A percentile compares a stretch with the other conserved stretches of the same genome.
These are phyloP conservation scores for Scaptomyza montana DNA, from an alignment of 1,140 invertebrate genomes.

Conservation along the genomic window DNA sequence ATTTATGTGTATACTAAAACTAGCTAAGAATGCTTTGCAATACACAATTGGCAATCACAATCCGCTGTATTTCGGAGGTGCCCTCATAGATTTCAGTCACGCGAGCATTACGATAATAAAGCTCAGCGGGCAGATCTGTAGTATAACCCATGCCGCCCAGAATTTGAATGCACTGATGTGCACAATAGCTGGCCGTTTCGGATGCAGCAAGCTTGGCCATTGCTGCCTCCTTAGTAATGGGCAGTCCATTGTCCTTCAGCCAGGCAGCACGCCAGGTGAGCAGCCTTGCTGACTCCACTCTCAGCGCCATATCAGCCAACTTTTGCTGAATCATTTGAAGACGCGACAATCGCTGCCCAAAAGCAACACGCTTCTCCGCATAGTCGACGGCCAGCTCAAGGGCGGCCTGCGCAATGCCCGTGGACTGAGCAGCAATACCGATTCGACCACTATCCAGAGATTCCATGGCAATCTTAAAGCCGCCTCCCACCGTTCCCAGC, in stretches of 20 bases:
- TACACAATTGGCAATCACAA: constrained; percentile 91
- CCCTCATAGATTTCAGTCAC: constrained; percentile 97
- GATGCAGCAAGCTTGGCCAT: constrained; percentile 98
- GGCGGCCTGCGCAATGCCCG: constrained; percentile 96
- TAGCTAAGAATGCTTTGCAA: constrained; percentile 23
- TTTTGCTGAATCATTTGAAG: constrained; percentile 95
- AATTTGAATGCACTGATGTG: constrained; percentile 89
- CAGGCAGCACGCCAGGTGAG: constrained; percentile 96
- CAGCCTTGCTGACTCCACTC: constrained; percentile 92
- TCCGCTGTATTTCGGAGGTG: constrained; percentile 97
- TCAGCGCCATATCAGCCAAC: constrained; percentile 95
- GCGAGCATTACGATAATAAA: constrained; percentile 95
- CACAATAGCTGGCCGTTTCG: constrained; percentile 95
- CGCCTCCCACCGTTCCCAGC: constrained; percentile 89
- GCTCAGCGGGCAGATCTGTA: constrained; percentile 96
- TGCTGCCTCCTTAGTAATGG: constrained; percentile 96
- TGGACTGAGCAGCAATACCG: constrained; percentile 94
- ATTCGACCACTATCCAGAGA: constrained; percentile 94
- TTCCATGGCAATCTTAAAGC: constrained; percentile 99
- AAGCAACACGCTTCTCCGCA: constrained; percentile 93
- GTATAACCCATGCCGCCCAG: constrained; percentile 97
- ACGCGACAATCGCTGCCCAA: constrained; percentile 93
- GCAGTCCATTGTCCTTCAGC: constrained; percentile 93
- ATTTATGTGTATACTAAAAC: neutral
- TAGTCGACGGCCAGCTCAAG: constrained; percentile 97